Conservation (phyloP, 1,140 invertebrate genomes). For the Agrypnia vestita region DNA sequence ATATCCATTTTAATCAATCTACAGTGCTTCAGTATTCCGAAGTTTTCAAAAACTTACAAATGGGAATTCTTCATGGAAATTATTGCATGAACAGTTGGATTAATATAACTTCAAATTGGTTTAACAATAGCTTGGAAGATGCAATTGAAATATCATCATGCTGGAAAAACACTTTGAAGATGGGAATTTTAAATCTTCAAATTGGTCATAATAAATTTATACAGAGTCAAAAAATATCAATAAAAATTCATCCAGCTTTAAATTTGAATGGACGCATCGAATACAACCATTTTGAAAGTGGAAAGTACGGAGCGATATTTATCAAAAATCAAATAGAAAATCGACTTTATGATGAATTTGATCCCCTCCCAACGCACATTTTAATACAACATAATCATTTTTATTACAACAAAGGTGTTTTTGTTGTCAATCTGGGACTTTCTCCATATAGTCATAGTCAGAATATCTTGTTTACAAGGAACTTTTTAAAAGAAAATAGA, state of each 20-base stretch:
- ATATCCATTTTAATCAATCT: conserved; percentile 85
- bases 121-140: conserved; percentile 83
- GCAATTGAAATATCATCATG: conserved; percentile 86
- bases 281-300: conserved; percentile 90
- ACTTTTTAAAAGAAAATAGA: conserved; percentile 89
- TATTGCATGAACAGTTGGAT: conserved; percentile 83
- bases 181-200: conserved; percentile 78
- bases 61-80: conserved; percentile 88
- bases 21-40: conserved; percentile 90
- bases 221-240: conserved; percentile 82
- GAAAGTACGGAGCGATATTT: conserved; percentile 87
- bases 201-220: conserved; percentile 91
- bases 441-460: conserved; percentile 89
- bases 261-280: conserved; percentile 87
- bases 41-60: conserved; percentile 87
- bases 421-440: conserved; percentile 89
- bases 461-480: conserved; percentile 88
- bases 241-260: conserved; percentile 88
- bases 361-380: conserved; percentile 81
- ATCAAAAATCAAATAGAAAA: conserved; percentile 87
- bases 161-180: conserved; percentile 76
- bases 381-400: conserved; percentile 93
- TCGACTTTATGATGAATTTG: conserved; percentile 80
- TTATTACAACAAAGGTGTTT: conserved; percentile 87
- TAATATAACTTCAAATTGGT: conserved; percentile 90